Conservation (phyloP, 2,113 vertebrate genomes). For the Hoplias malabaricus region DNA sequence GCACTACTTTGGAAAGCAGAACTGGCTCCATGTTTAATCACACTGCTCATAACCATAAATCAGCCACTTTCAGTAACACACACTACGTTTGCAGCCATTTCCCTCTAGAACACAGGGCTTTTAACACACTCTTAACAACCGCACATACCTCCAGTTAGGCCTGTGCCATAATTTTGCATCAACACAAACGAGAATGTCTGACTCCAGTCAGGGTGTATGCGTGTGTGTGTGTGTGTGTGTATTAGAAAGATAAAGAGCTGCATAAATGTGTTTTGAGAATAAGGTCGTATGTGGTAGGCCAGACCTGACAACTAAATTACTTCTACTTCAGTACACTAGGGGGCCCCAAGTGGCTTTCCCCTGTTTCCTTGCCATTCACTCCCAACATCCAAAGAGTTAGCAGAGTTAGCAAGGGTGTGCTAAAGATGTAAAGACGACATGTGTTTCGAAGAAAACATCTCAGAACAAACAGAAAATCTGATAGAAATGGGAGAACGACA, state of each 20-base stretch:
- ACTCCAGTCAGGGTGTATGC: slow-evolving; percentile 32
- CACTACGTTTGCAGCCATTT: slow-evolving; percentile 19
- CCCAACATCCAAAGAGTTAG: background rate
- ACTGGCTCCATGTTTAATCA: slow-evolving; percentile 35
- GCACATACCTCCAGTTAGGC: slow-evolving; percentile 38
- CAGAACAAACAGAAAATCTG: too few relatives aligned
- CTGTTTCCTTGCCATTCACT: background rate
- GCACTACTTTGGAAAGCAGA: background rate
- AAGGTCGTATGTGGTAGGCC: slow-evolving; percentile 10
- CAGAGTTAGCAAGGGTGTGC: too few relatives aligned
- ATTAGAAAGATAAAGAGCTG: background rate
- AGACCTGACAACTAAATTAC: too few relatives aligned
- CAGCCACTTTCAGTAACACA: slow-evolving; percentile 22
- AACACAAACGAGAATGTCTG: slow-evolving; percentile 40
- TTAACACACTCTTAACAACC: slow-evolving; percentile 33
- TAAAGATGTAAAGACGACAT: too few relatives aligned
- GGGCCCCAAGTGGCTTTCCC: background rate
- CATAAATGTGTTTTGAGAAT: background rate
- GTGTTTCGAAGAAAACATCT: too few relatives aligned
- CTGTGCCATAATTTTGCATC: slow-evolving; percentile 15
- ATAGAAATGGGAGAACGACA: too few relatives aligned
- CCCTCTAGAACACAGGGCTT: slow-evolving; percentile 3
- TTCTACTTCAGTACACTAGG: background rate
- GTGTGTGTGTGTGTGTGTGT: slow-evolving; percentile 17
- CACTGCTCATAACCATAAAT: slow-evolving; percentile 21